A percentile compares a stretch with the other conserved stretches of the same genome.
Evolutionary conservation across 1,140 invertebrate genomes (phyloP).

Genomic region (Drosophila biarmipes): DNA sequence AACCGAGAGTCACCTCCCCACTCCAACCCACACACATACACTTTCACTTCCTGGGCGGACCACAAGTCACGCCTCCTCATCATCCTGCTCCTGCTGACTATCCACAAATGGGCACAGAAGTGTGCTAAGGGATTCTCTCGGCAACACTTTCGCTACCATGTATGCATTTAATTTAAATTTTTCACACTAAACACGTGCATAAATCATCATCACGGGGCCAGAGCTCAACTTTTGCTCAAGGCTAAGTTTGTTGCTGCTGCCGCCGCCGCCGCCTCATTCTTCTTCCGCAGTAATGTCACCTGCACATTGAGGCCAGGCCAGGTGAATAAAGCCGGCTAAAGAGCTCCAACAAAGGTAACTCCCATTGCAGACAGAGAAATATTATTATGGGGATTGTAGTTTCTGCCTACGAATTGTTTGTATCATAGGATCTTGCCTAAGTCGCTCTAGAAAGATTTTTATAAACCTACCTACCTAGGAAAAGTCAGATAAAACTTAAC

Average conservation of each 20-base stretch:
- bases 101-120: constrained; percentile 26
- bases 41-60: constrained; percentile 67
- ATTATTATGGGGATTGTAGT: background rate
- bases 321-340: constrained; percentile 18
- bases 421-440: too few species aligned
- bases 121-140: constrained; percentile 45
- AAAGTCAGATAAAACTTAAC: too few species aligned
- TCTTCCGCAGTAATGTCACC: constrained; percentile 59
- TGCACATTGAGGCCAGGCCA: constrained; percentile 53
- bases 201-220: constrained; percentile 65
- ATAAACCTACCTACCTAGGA: background rate
- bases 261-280: constrained; percentile 6
- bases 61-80: constrained; percentile 10
- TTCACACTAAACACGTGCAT: constrained; percentile 82
- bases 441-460: background rate
- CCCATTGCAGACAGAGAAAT: constrained; percentile 25
- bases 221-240: constrained; percentile 74
- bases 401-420: background rate
- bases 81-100: background rate
- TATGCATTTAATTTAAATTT: constrained; percentile 77
- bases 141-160: constrained; percentile 69
- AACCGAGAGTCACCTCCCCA: constrained; percentile 38
- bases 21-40: constrained; percentile 55
- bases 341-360: constrained; percentile 1
- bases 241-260: constrained; percentile 56